These are phyloP conservation scores for Ochlodes sylvanus DNA, from an alignment of 2,888 invertebrate genomes.

Conservation along the genomic window DNA sequence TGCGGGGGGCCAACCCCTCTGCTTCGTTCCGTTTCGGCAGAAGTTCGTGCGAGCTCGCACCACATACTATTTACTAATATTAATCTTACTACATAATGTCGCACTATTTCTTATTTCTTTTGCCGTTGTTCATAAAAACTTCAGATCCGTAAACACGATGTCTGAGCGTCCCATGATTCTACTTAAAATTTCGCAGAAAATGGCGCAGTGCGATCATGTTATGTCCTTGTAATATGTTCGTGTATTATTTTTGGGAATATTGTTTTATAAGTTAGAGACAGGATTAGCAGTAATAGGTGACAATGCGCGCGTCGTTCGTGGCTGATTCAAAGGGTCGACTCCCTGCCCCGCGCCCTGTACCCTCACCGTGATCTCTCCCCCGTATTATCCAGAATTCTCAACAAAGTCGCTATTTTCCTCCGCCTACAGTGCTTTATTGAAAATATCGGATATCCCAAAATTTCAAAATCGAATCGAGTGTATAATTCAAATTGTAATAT, in stretches of 20 bases:
- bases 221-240: background rate
- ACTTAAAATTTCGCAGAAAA: background rate
- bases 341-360: constrained; percentile 48
- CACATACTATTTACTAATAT: constrained; percentile 36
- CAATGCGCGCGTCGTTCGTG: constrained; percentile 63
- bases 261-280: constrained; percentile 14
- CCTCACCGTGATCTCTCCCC: constrained; percentile 54
- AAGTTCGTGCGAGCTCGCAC: constrained; percentile 42
- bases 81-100: constrained; percentile 26
- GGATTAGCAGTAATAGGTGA: constrained; percentile 30
- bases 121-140: constrained; percentile 12
- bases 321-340: constrained; percentile 50
- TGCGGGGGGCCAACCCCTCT: constrained; percentile 58
- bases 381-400: constrained; percentile 58
- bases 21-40: constrained; percentile 55
- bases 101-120: constrained; percentile 28
- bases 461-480: constrained; percentile 23
- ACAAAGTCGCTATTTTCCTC: constrained; percentile 49
- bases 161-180: background rate
- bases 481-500: constrained; percentile 25
- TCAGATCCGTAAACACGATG: background rate
- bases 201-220: background rate
- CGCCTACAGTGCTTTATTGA: constrained; percentile 44
- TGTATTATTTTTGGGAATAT: constrained; percentile 8
- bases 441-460: constrained; percentile 35